Percentiles rank a stretch among this genome's conserved stretches.
These are phyloP conservation scores for Pitta sordida DNA, from an alignment of 2,113 vertebrate genomes.

Conservation along the genomic window DNA sequence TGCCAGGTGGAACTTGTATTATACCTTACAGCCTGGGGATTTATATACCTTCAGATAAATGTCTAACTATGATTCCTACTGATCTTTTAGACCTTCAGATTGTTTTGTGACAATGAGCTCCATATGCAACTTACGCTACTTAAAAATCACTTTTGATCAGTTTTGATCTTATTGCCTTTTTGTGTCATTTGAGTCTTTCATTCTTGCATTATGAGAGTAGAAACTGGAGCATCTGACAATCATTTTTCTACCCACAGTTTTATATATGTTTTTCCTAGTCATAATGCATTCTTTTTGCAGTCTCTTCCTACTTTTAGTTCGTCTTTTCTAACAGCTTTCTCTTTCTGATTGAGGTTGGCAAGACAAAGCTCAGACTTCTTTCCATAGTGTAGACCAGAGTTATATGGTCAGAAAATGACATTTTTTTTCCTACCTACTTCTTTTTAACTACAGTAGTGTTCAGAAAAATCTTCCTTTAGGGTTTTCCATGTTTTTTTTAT, in stretches of 20 bases:
- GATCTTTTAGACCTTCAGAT: not conserved
- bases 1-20: not conserved
- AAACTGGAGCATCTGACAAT: slow-evolving; percentile 31
- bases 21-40: not conserved
- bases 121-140: not conserved
- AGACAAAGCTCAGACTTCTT: not conserved
- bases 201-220: not conserved
- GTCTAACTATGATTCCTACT: slow-evolving; percentile 2
- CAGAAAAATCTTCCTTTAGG: not conserved
- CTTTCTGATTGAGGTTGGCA: not conserved
- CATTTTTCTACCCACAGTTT: not conserved
- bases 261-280: not conserved
- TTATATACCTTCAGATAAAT: not conserved
- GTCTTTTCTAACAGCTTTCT: not conserved
- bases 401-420: not conserved
- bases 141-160: slow-evolving; percentile 41
- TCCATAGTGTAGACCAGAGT: not conserved
- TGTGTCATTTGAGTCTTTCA: not conserved
- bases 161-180: slow-evolving; percentile 5
- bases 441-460: not conserved
- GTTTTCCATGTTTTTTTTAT: not conserved
- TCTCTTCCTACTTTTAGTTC: not conserved
- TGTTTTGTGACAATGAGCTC: slow-evolving; percentile 18
- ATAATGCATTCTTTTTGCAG: not conserved
- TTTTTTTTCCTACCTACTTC: not conserved